Base-by-base conservation (phyloP, 2,113 vertebrate species). In the Marmota monax region DNA sequence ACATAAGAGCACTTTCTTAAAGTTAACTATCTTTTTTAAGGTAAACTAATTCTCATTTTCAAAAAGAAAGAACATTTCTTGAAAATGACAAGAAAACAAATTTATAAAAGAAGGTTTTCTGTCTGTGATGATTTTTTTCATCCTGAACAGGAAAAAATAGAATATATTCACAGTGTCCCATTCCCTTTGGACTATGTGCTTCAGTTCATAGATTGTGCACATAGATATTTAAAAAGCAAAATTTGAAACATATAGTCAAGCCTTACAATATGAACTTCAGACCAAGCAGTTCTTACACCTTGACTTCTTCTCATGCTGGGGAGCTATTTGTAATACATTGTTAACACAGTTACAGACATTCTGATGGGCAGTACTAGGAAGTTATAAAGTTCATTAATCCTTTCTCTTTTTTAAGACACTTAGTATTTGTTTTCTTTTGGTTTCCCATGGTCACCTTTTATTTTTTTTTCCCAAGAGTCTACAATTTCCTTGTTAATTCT, bases 71-170 rank as follows among this genome's bases (percentile, higher is more conserved):
- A 5, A 90, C 74, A 45, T 76, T 48, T 77, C 4, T 88, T 94
- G 23, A 95, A 94, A 96, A 86, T 90, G 65, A 48, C 17, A 92
- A 74, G 39, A 34, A 92, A 91, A 51, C 20, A 94, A 96, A 95
- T 85, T 45, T 80, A 63, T 18, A 82, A 65, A 32, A 95, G 27
- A 93, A 20, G 2, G 72, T 51, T 63, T 34, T 85, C 53, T 88
- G 17, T 87, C 82, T 61, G 3, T 84, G 63, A 84, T 70, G 17
- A 61, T 93, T 63, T 78, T 65, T 73, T 82, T 73, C 29, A 63
- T 63, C n/a, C 70, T 76, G 48, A 56, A 63, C 11, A 34, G 20
- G 20, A 25, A 74, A 88, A 93, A 88, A 37, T 39, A 27, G 65
- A 79, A 85, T n/a, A 79, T 27, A 58, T 84, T 84, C 53, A 90